phyloP scores from a whole-genome alignment of 2,888 invertebrate genomes.

The Disparrhopalites patrizii region DNA sequence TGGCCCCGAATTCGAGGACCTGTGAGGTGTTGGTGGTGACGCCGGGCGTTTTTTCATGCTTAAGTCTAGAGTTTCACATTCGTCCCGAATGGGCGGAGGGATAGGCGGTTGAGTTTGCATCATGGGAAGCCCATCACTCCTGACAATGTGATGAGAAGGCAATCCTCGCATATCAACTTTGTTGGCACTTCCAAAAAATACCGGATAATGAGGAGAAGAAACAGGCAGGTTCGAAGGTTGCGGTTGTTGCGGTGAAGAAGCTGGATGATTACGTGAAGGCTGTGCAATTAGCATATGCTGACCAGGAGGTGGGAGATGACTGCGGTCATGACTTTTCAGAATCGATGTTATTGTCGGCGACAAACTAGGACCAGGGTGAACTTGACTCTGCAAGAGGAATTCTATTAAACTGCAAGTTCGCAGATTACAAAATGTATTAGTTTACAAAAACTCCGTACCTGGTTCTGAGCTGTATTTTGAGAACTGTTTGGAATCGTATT shows the following conservation, averaged over 20 bases:
- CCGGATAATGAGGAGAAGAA: slow-evolving; percentile 31
- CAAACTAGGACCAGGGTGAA: slow-evolving; percentile 46
- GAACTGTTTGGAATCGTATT: slow-evolving; percentile 37
- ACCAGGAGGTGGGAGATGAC: slow-evolving; percentile 40
- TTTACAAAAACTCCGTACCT: too few relatives aligned
- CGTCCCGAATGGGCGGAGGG: slow-evolving; percentile 43
- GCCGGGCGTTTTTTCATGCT: slow-evolving; percentile 62
- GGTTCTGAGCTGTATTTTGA: slow-evolving; percentile 7
- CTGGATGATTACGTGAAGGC: slow-evolving; percentile 41
- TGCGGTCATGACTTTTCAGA: slow-evolving; percentile 46
- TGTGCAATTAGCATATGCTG: slow-evolving; percentile 32
- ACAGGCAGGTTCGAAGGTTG: slow-evolving; percentile 33
- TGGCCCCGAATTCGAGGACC: slow-evolving; percentile 46
- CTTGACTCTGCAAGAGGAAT: slow-evolving; percentile 18
- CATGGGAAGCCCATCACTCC: slow-evolving; percentile 48
- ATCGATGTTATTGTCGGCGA: slow-evolving; percentile 49
- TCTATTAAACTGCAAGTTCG: neutral
- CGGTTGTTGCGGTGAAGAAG: slow-evolving; percentile 27
- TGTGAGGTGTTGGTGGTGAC: slow-evolving; percentile 42
- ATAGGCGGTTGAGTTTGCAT: slow-evolving; percentile 40
- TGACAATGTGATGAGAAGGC: slow-evolving; percentile 37
- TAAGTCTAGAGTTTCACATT: slow-evolving; percentile 66
- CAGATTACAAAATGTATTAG: neutral
- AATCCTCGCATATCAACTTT: slow-evolving; percentile 39
- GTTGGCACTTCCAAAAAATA: slow-evolving; percentile 32